Evolutionary conservation across 2,113 vertebrate genomes (phyloP).

Genomic region (Irena cyanogastra): DNA sequence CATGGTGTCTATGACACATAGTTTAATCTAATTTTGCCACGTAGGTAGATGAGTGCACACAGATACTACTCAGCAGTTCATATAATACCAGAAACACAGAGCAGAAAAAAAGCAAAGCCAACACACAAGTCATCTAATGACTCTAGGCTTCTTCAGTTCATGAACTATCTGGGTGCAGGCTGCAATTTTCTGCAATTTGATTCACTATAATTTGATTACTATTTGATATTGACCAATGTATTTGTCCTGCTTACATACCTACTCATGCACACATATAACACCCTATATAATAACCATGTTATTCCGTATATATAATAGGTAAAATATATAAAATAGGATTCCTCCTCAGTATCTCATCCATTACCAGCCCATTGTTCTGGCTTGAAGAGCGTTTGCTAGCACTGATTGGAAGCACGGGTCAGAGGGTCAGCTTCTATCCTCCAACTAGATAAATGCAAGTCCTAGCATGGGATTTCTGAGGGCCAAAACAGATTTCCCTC

Average conservation of each 20-base stretch:
- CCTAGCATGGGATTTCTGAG: not conserved
- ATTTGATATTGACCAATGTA: not conserved
- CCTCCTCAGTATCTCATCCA: not conserved
- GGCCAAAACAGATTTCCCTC: not conserved
- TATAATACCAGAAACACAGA: not conserved
- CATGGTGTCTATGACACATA: not conserved
- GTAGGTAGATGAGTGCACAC: not conserved
- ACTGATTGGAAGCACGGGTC: not conserved
- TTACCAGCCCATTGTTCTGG: not conserved
- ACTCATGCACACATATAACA: not conserved
- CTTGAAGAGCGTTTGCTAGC: not conserved
- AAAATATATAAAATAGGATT: not conserved
- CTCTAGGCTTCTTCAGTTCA: not conserved
- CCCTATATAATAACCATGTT: not conserved
- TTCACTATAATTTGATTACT: not conserved
- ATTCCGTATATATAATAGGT: not conserved
- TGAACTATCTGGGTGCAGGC: not conserved
- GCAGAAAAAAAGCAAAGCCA: not conserved
- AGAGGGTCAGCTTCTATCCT: not conserved
- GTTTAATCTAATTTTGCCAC: slow-evolving; percentile 20
- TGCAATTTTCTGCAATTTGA: not conserved
- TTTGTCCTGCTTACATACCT: not conserved
- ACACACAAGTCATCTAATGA: not conserved
- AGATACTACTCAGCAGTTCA: not conserved
- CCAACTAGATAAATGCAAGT: not conserved